Evolutionary conservation across 2,797 vertebrate species (phyloP), one percentile per base, ranked within the genome.

Genomic region (Pempheris klunzingeri): DNA sequence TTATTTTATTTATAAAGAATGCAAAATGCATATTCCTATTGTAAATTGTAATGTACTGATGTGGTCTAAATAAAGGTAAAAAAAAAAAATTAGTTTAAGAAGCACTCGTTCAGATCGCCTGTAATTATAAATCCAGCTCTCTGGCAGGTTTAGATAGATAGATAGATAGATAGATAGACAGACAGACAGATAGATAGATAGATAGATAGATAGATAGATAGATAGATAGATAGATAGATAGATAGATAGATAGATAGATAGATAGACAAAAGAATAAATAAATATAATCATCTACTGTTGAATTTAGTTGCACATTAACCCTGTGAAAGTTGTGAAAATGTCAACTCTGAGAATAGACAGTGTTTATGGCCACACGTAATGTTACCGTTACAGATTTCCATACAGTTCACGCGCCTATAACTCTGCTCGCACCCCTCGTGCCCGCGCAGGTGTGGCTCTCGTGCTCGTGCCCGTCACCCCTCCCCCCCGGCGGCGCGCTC

Each of bases 391-490:
- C 43, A 68, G 11, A 62, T 57, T 47, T 80, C 32, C 55, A 53
- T 36, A 34, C 62, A 20, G 38, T 5, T 54, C 9, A 43, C 34
- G 30, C 70, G 47, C 47, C 65, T 11, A 15, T 24, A 60, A 39
- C 36, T 39, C 26, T 2, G 4, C 4, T 43, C 13, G 52, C 1
- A 13, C 30, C n/a, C 38, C 11, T 69, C 93, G 93, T 94, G 94
- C 91, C 78, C 94, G 94, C 93, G 93, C 94, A 95, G 95, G 95
- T 93, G 95, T 95, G 94, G 95, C 94, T 90, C 93, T 87, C 71
- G 15, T 10, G 90, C 91, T 81, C 94, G 93, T 87, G 63, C 75
- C 80, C 90, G 91, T n/a, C 64, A 83, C 90, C 93, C 92, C 92
- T 87, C 91, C 92, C 92, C 89, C 89, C 68, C 30, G 53, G 69